These are phyloP conservation scores for Corythoichthys haematopterus DNA, from an alignment of 2,113 vertebrate species.

Conservation along the genomic window DNA sequence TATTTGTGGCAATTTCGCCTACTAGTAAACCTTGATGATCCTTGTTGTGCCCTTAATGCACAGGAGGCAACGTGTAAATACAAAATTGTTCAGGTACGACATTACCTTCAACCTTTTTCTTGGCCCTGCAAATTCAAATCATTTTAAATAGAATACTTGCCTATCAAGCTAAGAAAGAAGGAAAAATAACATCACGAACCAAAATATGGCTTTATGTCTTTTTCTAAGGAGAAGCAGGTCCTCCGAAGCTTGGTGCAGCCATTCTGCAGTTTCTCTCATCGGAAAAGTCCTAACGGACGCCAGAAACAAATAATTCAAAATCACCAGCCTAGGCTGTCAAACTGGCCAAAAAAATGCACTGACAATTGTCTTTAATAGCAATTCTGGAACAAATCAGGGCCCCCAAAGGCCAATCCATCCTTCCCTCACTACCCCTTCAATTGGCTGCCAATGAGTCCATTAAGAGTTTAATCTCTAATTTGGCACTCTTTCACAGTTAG, in stretches of 20 bases:
- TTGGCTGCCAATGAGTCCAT: constrained; percentile 2
- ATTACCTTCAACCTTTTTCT: neutral
- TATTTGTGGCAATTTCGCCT: neutral
- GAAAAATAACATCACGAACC: no score
- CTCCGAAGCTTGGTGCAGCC: neutral
- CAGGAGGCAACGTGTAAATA: neutral
- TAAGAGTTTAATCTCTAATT: constrained; percentile 9
- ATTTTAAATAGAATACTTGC: no score
- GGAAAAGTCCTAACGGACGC: neutral
- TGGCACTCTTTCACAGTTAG: constrained; percentile 2
- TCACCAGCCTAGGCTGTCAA: neutral
- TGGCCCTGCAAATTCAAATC: neutral
- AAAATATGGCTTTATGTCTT: neutral
- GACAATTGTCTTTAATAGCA: neutral
- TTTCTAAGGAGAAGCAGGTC: neutral
- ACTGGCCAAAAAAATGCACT: neutral
- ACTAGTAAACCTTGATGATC: neutral
- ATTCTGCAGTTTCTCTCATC: neutral
- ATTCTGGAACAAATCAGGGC: neutral
- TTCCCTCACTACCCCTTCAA: neutral
- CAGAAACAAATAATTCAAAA: neutral
- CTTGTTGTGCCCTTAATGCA: neutral
- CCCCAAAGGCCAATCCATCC: neutral
- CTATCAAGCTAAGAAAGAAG: no score
- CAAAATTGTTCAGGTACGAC: neutral